Base-by-base conservation (phyloP, 2,888 invertebrate species). In the Carcina quercana region DNA sequence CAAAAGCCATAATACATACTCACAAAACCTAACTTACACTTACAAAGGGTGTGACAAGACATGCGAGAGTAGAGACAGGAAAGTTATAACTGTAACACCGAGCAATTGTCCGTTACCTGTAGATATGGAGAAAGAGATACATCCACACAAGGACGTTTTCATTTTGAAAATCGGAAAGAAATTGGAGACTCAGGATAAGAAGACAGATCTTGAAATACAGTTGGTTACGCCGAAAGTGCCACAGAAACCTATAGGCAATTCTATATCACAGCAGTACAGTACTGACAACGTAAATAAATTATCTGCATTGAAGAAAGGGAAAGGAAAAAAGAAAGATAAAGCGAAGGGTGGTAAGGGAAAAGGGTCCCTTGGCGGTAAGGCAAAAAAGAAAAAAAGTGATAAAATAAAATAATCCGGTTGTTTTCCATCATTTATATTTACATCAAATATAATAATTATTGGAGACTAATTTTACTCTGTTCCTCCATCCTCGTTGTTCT, bases 141-240 rank as follows among this genome's bases (percentile, higher is more conserved):
- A 80, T 36, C 71, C 72, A 0, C 50, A 62, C 25, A 82, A 78
- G 50, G 82, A 83, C 40, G 80, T 83, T 1, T 83, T 83, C 33
- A 76, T 83, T 44, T 53, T 83, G 4, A 83, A 80, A 59, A 80
- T 83, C 35, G 82, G 82, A 14, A 83, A 83, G 38, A 82, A 80
- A 45, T 47, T 82, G 12, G 82, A 83, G 50, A 74, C 73, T 0
- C 67, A 69, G 45, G 78, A 83, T 32, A 82, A 76, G 45, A 83
- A 73, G 43, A 82, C 80, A 13, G 82, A 82, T 40, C 60, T 83
- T 6, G 82, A 80, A 61, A 83, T 83, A 43, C 80, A 83, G 58
- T 52, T 83, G 1, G 59, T 78, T 1, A 82, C 82, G 2, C 82
- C 82, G 7, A 82, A 80, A 54, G 59, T 53, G 6, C 72, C 69